Conservation (phyloP, 2,797 vertebrate genomes). For the Telmatherina bonti region DNA sequence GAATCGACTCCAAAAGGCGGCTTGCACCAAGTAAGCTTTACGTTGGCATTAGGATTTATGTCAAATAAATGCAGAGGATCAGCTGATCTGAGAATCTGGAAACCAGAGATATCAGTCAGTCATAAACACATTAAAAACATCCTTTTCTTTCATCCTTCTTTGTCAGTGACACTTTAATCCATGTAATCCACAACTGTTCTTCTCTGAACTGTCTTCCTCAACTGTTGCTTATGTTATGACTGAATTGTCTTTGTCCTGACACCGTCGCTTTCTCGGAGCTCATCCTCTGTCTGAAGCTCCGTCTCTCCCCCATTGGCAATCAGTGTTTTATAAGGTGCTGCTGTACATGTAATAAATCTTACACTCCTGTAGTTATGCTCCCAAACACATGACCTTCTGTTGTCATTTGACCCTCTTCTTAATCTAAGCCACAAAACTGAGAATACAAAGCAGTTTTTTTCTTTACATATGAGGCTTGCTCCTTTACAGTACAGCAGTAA, state of each 20-base stretch:
- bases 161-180: constrained; percentile 6
- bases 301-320: constrained; percentile 11
- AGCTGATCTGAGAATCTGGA: constrained; percentile 27
- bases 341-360: constrained; percentile 36
- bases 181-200: not conserved
- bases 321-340: constrained; percentile 22
- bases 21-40: constrained; percentile 27
- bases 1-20: constrained; percentile 10
- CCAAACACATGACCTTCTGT: constrained; percentile 24
- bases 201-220: constrained; percentile 6
- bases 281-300: constrained; percentile 17
- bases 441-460: not conserved
- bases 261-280: constrained; percentile 1
- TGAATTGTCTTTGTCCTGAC: not conserved
- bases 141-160: constrained; percentile 1
- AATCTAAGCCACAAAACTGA: constrained; percentile 4
- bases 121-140: constrained; percentile 18
- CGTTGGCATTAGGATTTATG: constrained; percentile 19
- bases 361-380: constrained; percentile 24
- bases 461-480: not conserved
- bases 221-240: constrained; percentile 1
- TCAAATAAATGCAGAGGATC: constrained; percentile 16
- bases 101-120: constrained; percentile 25
- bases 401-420: constrained; percentile 5
- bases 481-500: not conserved